phyloP scores from a whole-genome alignment of 1,140 invertebrate species.

The Nasonia longicornis region DNA sequence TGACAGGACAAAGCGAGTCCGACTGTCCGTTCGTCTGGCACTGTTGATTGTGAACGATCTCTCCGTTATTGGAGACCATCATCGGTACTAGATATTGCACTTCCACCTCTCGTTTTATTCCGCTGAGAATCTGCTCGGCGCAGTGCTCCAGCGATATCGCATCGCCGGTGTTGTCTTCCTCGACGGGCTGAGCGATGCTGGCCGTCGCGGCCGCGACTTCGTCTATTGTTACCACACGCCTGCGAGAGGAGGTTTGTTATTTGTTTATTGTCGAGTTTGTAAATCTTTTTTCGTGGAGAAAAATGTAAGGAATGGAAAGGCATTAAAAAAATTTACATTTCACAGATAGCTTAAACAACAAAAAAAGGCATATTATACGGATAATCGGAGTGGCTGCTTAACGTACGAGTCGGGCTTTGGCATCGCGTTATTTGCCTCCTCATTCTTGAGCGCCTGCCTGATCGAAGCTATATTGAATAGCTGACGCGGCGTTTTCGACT shows the following conservation, averaged over 20 bases:
- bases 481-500: conserved; percentile 62
- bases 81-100: conserved; percentile 69
- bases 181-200: conserved; percentile 59
- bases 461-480: conserved; percentile 52
- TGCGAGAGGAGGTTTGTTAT: conserved; percentile 36
- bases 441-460: conserved; percentile 52
- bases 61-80: conserved; percentile 54
- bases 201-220: conserved; percentile 66
- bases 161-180: conserved; percentile 53
- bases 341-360: not conserved
- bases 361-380: not conserved
- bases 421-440: conserved; percentile 19
- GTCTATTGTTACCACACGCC: conserved; percentile 57
- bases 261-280: not conserved
- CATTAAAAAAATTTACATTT: too few relatives aligned
- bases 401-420: conserved; percentile 28
- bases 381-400: conserved; percentile 15
- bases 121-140: conserved; percentile 70
- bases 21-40: conserved; percentile 1
- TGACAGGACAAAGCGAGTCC: conserved; percentile 52
- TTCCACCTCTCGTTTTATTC: conserved; percentile 68
- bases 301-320: too few relatives aligned
- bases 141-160: conserved; percentile 66
- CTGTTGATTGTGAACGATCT: conserved; percentile 50
- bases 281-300: too few relatives aligned